A percentile compares a stretch with the other conserved stretches of the same genome.
phyloP scores from a whole-genome alignment of 2,113 vertebrate genomes.

The Osmerus mordax region DNA sequence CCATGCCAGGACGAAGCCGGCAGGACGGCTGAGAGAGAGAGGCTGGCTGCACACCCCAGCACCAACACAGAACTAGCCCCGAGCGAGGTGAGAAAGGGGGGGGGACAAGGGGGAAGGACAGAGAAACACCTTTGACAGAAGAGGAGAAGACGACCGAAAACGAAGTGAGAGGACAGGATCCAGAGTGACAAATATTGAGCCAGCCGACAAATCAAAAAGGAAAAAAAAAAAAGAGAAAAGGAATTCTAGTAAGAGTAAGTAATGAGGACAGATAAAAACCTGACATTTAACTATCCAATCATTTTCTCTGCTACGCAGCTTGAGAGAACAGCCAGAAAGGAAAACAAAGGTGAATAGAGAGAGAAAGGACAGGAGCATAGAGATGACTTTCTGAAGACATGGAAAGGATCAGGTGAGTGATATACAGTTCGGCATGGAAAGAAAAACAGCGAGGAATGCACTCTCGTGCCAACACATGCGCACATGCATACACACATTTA shows the following conservation, averaged over 20 bases:
- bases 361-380: constrained; percentile 6
- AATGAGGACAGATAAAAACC: not conserved
- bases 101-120: not conserved
- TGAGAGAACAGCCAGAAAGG: constrained; percentile 8
- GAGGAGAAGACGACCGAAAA: not conserved
- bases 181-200: not conserved
- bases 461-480: not conserved
- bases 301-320: not conserved
- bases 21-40: constrained; percentile 3
- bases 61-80: constrained; percentile 8
- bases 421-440: constrained; percentile 22
- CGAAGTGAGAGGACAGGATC: not conserved
- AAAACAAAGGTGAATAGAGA: not conserved
- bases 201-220: not conserved
- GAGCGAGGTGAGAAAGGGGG: constrained; percentile 3
- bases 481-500: not conserved
- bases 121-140: not conserved
- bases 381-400: constrained; percentile 50
- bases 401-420: constrained; percentile 66
- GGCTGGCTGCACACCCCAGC: not conserved
- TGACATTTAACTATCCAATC: not conserved
- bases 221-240: not conserved
- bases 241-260: not conserved
- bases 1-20: constrained; percentile 26
- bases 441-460: not conserved